Evolutionary conservation across 2,888 invertebrate species (phyloP), one percentile per base, ranked within the genome.

Genomic region (Lepidocyrtinus sp.): DNA sequence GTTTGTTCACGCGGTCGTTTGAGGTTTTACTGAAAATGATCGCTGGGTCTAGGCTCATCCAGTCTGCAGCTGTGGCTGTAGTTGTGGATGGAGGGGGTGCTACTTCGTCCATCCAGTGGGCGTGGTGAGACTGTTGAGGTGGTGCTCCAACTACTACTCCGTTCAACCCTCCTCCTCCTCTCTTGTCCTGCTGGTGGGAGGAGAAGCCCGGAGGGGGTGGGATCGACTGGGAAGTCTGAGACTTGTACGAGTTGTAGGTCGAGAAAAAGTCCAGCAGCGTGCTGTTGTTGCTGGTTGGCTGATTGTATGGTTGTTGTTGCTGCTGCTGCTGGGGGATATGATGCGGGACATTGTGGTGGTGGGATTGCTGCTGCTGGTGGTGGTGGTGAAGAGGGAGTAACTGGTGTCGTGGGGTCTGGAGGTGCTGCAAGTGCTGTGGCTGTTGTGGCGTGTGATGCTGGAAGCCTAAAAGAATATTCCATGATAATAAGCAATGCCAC

Each of bases 31-130:
- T 69, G 65, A 82, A 93, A 89, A 96, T 92, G 87, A 97, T 97
- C 86, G 97, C 97, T 80, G 97, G 96, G 91, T 98, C 97, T 91
- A 97, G 92, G 86, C 95, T 92, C 87, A 96, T 95, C 96, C 96
- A 96, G 90, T 96, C 96, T 90, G 85, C 90, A 89, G 87, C 90
- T 90, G 88, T 89, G 91, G 91, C 50, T n/a, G n/a, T n/a, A n/a
- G n/a, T n/a, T 63, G 70, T 36, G 55, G 87, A 22, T 85, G 86
- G 78, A 79, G 59, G 17, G 17, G 17, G 9, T 59, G 17, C 59
- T 59, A 36, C 7, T 3, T 22, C 7, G 50, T 19, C 50, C 2
- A 21, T 22, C 68, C 9, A 36, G 12, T 36, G 36, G n/a, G n/a
- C 63, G 24, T 25, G 15, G 1, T 22, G 19, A n/a, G 63, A 63